phyloP scores from a whole-genome alignment of 2,797 vertebrate genomes.

The Tapirus indicus region DNA sequence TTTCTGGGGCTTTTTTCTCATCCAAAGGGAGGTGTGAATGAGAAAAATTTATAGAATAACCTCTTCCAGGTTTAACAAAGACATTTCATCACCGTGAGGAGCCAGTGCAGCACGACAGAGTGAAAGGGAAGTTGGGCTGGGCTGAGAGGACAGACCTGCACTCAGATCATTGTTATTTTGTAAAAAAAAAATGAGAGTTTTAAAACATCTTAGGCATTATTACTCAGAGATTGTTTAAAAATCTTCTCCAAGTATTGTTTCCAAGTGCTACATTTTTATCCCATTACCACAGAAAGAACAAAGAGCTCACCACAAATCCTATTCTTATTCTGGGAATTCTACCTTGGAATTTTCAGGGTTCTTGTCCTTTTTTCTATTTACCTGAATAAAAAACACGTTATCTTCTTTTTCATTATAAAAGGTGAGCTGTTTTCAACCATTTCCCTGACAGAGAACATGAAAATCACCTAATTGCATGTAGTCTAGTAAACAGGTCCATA shows the following conservation, averaged over 20 bases:
- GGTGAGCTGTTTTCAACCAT: not conserved
- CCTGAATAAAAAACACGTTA: constrained; percentile 14
- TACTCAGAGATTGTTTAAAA: not conserved
- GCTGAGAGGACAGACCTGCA: not conserved
- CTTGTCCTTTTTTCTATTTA: constrained; percentile 8
- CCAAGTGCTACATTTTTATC: not conserved
- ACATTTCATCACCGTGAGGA: not conserved
- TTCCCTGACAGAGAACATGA: not conserved
- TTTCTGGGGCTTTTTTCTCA: not conserved
- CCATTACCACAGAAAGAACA: not conserved
- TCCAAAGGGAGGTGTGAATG: not conserved
- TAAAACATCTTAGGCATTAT: not conserved
- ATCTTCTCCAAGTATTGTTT: constrained; percentile 11
- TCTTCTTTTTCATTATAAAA: not conserved
- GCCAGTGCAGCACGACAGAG: not conserved
- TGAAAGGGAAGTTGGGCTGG: too few relatives aligned
- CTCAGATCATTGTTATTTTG: not conserved
- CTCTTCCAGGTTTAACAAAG: not conserved
- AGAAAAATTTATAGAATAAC: not conserved
- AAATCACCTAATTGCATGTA: not conserved
- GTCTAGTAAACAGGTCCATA: not conserved
- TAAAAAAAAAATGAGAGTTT: not conserved
- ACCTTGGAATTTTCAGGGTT: not conserved
- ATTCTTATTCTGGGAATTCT: not conserved
- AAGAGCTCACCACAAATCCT: not conserved